Percentiles rank a stretch among this genome's conserved stretches.
These are phyloP conservation scores for Dicaeum eximium DNA, from an alignment of 2,113 vertebrate species.

Conservation along the genomic window DNA sequence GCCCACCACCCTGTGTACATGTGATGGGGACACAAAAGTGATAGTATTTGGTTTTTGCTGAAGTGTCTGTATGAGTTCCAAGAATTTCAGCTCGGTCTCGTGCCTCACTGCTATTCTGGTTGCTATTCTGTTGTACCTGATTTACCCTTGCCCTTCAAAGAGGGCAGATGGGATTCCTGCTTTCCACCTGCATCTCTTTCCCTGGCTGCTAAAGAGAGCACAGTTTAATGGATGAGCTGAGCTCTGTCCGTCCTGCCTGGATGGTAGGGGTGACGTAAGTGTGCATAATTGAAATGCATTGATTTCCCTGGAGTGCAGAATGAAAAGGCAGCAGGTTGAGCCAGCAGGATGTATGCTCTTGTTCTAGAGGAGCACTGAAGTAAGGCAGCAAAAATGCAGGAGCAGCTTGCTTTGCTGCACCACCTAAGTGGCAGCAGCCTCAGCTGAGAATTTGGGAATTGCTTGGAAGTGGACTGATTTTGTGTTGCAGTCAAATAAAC, in stretches of 20 bases:
- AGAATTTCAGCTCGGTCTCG: not conserved
- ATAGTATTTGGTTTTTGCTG: not conserved
- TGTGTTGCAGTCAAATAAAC: not conserved
- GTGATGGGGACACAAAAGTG: not conserved
- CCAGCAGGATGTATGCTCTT: not conserved
- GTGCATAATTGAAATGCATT: not conserved
- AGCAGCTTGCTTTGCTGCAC: not conserved
- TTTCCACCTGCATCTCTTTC: not conserved
- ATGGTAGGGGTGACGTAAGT: not conserved
- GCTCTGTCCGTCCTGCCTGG: not conserved
- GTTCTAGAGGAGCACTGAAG: not conserved
- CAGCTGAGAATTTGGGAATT: not conserved
- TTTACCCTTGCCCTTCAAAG: not conserved
- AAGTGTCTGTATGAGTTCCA: not conserved
- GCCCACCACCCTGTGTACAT: not conserved
- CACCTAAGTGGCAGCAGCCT: not conserved
- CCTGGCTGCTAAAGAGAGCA: not conserved
- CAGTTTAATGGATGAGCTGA: not conserved
- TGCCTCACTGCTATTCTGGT: fast-evolving
- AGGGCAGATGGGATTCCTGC: not conserved
- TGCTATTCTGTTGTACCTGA: not conserved
- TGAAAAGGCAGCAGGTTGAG: not conserved
- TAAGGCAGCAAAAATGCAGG: conserved; percentile 7
- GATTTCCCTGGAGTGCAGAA: not conserved
- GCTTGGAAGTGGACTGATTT: not conserved